Evolutionary conservation across 2,113 vertebrate genomes (phyloP), one percentile per base, ranked within the genome.

Genomic region (Sorex fumeus): DNA sequence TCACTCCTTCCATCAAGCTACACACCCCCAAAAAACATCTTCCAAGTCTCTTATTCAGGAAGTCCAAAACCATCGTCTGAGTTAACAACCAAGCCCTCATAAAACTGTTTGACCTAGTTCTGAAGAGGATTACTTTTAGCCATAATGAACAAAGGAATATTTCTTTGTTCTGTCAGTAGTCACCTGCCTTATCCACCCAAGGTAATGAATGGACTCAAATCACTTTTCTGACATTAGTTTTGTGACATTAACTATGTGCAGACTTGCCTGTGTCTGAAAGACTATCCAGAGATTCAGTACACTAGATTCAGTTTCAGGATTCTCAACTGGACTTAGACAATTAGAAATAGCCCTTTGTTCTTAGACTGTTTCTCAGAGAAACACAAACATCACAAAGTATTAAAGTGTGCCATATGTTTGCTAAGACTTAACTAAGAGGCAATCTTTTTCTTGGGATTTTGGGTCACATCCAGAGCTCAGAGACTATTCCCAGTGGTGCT

Each of bases 61-160:
- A 84, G 45, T 27, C 28, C 23, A 45, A 87, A 72, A 28, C 57
- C 7, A 1, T 11, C 3, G 30, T 50, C 32, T 91, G 81, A 91
- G 78, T 95, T 90, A 93, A 69, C 64, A 84, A 23, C 34, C 70
- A 62, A 84, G 8, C 62, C 30, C 84, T 91, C 76, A 67, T 78
- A 89, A 89, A 92, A 62, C 64, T 74, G 28, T 40, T 77, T 93
- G 93, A 92, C 94, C 93, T 78, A 74, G 27, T 95, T 96, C 53
- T 60, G 40, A 78, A 67, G 72, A 67, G 50, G 60, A 84, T 89
- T 82, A 72, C 13, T 86, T 53, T 72, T 19, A 50, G 60, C 67
- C 83, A 75, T 23, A 71, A 57, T 88, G 80, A 74, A 53, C 80
- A 15, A 3, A 8, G 30, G 47, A 76, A 85, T 88, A 79, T 74